These are phyloP conservation scores for Molanna angustata DNA, from an alignment of 2,888 invertebrate species.

Conservation along the genomic window DNA sequence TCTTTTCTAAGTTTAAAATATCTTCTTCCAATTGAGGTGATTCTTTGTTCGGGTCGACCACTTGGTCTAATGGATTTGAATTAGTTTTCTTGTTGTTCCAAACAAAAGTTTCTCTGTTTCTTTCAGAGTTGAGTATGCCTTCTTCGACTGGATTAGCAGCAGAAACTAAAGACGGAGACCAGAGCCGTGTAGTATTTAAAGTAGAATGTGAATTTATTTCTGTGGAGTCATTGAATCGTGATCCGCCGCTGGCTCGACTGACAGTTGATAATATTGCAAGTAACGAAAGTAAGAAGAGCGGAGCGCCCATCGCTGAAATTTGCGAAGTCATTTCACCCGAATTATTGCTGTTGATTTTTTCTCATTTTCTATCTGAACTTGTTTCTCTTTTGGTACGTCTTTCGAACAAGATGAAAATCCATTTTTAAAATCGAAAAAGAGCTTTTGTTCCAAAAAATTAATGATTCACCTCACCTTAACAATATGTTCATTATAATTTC, in stretches of 20 bases:
- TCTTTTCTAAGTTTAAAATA: constrained; percentile 22
- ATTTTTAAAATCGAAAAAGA: constrained; percentile 9
- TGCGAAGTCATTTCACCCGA: constrained; percentile 29
- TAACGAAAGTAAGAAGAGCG: constrained; percentile 21
- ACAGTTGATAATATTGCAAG: constrained; percentile 11
- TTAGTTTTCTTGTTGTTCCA: constrained; percentile 1
- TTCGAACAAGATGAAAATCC: constrained; percentile 17
- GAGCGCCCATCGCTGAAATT: constrained; percentile 4
- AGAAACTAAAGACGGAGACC: constrained; percentile 21
- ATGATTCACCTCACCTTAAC: no score
- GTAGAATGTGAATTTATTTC: constrained; percentile 16
- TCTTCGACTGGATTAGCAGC: constrained; percentile 27
- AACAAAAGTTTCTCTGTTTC: constrained; percentile 22
- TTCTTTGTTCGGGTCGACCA: constrained; percentile 19
- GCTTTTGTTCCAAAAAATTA: no score
- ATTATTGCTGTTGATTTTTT: background rate
- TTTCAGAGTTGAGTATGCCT: constrained; percentile 26
- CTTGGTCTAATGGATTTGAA: constrained; percentile 15
- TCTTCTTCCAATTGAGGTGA: constrained; percentile 27
- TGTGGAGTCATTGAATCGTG: constrained; percentile 27
- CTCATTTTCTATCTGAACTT: constrained; percentile 19
- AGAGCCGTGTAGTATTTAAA: constrained; percentile 21
- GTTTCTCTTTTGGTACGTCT: constrained; percentile 21
- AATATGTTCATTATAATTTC: no score
- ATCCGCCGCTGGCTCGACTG: constrained; percentile 16